phyloP scores from a whole-genome alignment of 2,888 invertebrate species.

The Phalangium opilio region DNA sequence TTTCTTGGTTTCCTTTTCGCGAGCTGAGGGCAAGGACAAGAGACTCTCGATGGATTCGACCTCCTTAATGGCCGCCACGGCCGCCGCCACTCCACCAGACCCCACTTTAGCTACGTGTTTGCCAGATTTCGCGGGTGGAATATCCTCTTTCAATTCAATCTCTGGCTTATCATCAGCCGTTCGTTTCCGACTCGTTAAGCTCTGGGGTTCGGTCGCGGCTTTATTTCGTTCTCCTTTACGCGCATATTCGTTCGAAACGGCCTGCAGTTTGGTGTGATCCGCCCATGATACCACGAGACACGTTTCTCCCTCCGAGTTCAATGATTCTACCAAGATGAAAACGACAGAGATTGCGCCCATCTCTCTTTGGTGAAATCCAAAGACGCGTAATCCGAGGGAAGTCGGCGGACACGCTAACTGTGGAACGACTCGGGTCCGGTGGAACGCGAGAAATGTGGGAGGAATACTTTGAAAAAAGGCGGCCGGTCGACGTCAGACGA shows the following conservation, averaged over 20 bases:
- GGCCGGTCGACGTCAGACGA: too few relatives aligned
- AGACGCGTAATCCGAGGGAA: too few relatives aligned
- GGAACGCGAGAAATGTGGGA: too few relatives aligned
- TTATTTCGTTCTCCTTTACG: background rate
- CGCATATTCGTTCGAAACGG: slow-evolving; percentile 13
- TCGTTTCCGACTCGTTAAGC: slow-evolving; percentile 29
- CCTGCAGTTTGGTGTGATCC: slow-evolving; percentile 38
- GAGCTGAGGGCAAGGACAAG: slow-evolving; percentile 77
- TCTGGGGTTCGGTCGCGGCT: background rate
- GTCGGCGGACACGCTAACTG: too few relatives aligned
- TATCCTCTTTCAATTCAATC: slow-evolving; percentile 7
- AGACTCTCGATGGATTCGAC: slow-evolving; percentile 44
- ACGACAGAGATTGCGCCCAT: too few relatives aligned
- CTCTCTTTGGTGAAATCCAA: too few relatives aligned
- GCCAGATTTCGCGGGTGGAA: background rate
- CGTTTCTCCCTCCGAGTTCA: slow-evolving; percentile 30
- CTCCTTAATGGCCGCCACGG: slow-evolving; percentile 19
- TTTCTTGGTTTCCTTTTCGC: slow-evolving; percentile 88
- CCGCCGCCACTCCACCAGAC: slow-evolving; percentile 15
- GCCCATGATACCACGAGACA: slow-evolving; percentile 39
- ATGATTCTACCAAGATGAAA: too few relatives aligned
- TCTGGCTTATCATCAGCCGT: slow-evolving; percentile 32
- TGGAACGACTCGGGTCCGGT: too few relatives aligned
- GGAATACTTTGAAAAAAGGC: too few relatives aligned
- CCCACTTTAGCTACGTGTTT: slow-evolving; percentile 11